Conservation (phyloP, 2,113 vertebrate species). For the Tautogolabrus adspersus region DNA sequence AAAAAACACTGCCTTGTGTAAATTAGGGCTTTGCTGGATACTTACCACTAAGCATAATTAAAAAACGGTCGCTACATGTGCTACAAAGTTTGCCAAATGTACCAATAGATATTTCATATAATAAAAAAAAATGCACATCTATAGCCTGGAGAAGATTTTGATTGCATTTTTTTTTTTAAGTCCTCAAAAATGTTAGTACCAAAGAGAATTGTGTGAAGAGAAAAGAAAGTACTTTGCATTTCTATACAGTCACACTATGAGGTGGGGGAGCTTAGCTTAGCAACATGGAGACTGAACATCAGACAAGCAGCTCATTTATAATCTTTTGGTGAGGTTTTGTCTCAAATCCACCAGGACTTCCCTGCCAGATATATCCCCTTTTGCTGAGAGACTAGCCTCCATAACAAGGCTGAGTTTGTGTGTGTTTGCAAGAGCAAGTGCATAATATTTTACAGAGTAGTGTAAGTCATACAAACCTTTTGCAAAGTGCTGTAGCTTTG, state of each 20-base stretch:
- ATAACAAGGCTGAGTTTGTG: constrained; percentile 19
- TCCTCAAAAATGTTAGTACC: constrained; percentile 13
- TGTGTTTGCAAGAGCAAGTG: constrained; percentile 7
- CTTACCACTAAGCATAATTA: constrained; percentile 15
- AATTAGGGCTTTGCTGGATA: constrained; percentile 28
- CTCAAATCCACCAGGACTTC: constrained; percentile 57
- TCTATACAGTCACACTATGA: constrained; percentile 25
- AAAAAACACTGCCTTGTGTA: constrained; percentile 18
- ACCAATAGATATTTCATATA: background rate
- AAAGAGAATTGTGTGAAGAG: background rate
- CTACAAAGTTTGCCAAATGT: background rate
- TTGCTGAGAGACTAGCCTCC: constrained; percentile 36
- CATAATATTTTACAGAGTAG: constrained; percentile 18
- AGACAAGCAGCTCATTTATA: constrained; percentile 52
- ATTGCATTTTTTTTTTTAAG: background rate
- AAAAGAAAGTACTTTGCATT: constrained; percentile 47
- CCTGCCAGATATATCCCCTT: constrained; percentile 47
- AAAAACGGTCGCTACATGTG: constrained; percentile 14
- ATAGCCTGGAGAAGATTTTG: background rate
- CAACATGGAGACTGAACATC: constrained; percentile 37
- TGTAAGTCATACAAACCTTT: constrained; percentile 19
- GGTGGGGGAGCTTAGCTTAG: constrained; percentile 39
- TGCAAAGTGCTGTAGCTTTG: constrained; percentile 16
- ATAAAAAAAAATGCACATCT: too few species aligned
- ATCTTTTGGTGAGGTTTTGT: constrained; percentile 56